Percentiles rank a stretch among this genome's conserved stretches.
Evolutionary conservation across 2,113 vertebrate species (phyloP).

Genomic region (Tautogolabrus adspersus): DNA sequence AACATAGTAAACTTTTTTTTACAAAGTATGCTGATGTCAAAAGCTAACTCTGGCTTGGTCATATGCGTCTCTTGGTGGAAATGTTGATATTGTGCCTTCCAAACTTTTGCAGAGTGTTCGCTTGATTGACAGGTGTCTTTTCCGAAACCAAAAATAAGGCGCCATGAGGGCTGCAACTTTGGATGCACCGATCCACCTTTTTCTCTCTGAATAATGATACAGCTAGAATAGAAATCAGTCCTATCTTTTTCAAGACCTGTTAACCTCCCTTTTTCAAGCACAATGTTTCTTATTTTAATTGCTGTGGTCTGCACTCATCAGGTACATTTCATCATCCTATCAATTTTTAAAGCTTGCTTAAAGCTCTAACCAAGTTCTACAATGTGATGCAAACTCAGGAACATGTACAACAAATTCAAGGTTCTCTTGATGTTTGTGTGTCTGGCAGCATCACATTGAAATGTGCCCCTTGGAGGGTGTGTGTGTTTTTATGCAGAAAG

Average conservation of each 20-base stretch:
- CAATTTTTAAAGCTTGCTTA: too few species aligned
- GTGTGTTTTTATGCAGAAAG: conserved; percentile 16
- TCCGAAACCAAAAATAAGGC: too few species aligned
- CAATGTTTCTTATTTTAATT: neutral
- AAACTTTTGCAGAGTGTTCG: neutral
- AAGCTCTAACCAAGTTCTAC: neutral
- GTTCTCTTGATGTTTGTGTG: too few species aligned
- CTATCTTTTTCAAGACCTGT: neutral
- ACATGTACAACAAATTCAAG: too few species aligned
- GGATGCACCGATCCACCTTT: neutral
- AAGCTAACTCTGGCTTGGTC: neutral
- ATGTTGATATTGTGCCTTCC: neutral
- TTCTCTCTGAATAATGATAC: neutral
- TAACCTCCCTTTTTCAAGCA: neutral
- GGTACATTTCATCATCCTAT: too few species aligned
- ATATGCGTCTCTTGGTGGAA: neutral
- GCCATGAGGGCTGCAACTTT: neutral
- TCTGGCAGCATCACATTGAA: too few species aligned
- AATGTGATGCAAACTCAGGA: too few species aligned
- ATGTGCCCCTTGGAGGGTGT: conserved; percentile 7
- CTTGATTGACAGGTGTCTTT: conserved; percentile 1
- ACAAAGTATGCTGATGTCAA: neutral
- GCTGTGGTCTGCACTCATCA: neutral
- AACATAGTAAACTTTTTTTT: neutral
- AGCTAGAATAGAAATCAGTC: neutral